Percentiles rank a stretch among this genome's conserved stretches.
Evolutionary conservation across 2,888 invertebrate species (phyloP).

Genomic region (Chirona hameri): DNA sequence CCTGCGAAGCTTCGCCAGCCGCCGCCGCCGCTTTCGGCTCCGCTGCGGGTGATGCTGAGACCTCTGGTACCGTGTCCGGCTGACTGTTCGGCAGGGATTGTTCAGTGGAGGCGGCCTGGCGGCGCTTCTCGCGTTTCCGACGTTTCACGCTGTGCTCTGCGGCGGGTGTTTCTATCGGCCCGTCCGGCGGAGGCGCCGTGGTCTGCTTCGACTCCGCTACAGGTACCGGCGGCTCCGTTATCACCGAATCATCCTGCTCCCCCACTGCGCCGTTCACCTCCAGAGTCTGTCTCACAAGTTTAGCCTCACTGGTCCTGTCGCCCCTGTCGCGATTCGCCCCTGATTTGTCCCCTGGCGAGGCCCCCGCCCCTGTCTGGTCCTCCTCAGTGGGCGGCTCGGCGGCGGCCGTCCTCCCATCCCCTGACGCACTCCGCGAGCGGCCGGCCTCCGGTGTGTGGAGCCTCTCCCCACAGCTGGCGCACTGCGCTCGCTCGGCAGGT

Average conservation of each 20-base stretch:
- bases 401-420: not conserved
- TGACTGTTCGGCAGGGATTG: not conserved
- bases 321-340: not conserved
- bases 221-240: too few relatives aligned
- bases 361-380: not conserved
- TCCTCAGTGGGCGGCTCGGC: not conserved
- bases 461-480: not conserved
- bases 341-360: not conserved
- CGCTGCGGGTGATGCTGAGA: not conserved
- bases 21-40: not conserved
- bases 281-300: not conserved
- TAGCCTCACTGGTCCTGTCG: not conserved
- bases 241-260: too few relatives aligned
- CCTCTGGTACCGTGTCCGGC: not conserved
- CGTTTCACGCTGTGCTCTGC: not conserved
- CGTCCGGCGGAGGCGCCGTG: not conserved
- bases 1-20: not conserved
- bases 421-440: not conserved
- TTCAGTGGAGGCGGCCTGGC: too few relatives aligned
- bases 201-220: not conserved
- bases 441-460: not conserved
- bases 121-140: not conserved
- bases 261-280: too few relatives aligned
- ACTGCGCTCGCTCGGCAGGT: not conserved
- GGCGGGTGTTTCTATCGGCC: not conserved